Evolutionary conservation across 2,797 vertebrate species (phyloP), one percentile per base, ranked within the genome.

Genomic region (Podargus strigoides): DNA sequence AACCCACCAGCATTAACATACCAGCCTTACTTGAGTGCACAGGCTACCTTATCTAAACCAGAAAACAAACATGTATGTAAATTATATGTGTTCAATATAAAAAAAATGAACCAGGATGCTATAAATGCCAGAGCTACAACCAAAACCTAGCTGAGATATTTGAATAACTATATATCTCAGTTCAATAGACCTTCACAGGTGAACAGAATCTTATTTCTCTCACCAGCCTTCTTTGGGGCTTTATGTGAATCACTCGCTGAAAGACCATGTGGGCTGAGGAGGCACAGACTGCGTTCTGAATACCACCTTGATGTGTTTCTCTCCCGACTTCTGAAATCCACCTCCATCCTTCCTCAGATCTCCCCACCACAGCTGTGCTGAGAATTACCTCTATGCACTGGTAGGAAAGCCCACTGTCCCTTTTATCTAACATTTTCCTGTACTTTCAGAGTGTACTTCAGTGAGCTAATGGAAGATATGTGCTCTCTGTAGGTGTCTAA

Each of bases 401-500:
- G 8, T 11, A 82, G 24, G 17, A 86, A 91, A 86, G 34, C 14
- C 20, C 85, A 36, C 7, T 34, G 59, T 36, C 42, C 64, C 64
- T 89, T 81, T 77, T 22, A 80, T 60, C 50, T 88, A 63, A 79
- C 74, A 86, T 67, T 89, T 91, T 69, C n/a, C 82, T 58, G 68
- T 36, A 89, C 41, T 36, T 93, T 47, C 89, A 59, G 63, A 36
- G 34, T 27, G 60, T 50, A 74, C 36, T 85, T 87, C 76, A 80
- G 70, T 20, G 64, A 49, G 78, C 66, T 79, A 94, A 88, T 68
- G 72, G 32, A 46, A 86, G 93, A 78, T 32, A 81, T 1, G 11
- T 68, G 66, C 37, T 95, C 90, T 82, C 87, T 87, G 59, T 63
- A 36, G 93, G 46, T 80, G 92, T 52, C 90, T 91, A 32, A 88